Evolutionary conservation across 2,797 vertebrate genomes (phyloP).

Genomic region (Scolopax rusticola): DNA sequence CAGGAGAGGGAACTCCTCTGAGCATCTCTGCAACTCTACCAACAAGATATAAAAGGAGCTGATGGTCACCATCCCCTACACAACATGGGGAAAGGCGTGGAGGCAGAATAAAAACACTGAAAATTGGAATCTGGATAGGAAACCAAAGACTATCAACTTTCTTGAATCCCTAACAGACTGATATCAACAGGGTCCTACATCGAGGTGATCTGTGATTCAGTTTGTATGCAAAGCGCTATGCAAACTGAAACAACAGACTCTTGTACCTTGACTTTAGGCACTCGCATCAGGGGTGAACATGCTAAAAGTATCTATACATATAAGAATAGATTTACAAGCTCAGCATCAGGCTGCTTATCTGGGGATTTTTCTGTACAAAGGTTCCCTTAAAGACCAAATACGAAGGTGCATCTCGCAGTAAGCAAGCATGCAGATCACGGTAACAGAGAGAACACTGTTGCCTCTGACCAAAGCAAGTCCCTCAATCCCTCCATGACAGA

Average conservation of each 20-base stretch:
- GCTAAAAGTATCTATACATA: slow-evolving; percentile 47
- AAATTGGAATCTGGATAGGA: slow-evolving; percentile 38
- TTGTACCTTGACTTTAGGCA: slow-evolving; percentile 33
- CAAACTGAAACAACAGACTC: slow-evolving; percentile 54
- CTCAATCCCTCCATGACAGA: background rate
- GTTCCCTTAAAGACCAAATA: slow-evolving; percentile 31
- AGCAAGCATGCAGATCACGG: background rate
- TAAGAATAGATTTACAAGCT: slow-evolving; percentile 51
- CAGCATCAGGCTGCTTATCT: slow-evolving; percentile 1
- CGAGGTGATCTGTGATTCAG: background rate
- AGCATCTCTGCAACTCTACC: background rate
- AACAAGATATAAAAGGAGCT: background rate
- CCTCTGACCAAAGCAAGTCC: background rate
- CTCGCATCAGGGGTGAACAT: slow-evolving; percentile 15
- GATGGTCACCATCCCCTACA: background rate
- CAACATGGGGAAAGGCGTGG: background rate
- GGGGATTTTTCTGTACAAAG: slow-evolving; percentile 9
- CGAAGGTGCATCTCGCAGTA: slow-evolving; percentile 8
- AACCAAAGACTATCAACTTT: background rate
- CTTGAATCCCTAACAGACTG: background rate
- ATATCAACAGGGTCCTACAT: background rate
- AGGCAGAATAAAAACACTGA: background rate
- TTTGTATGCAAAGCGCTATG: slow-evolving; percentile 44
- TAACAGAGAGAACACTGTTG: background rate
- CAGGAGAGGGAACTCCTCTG: background rate